Evolutionary conservation across 2,113 vertebrate genomes (phyloP), one percentile per base, ranked within the genome.

Genomic region (Isichthys henryi): DNA sequence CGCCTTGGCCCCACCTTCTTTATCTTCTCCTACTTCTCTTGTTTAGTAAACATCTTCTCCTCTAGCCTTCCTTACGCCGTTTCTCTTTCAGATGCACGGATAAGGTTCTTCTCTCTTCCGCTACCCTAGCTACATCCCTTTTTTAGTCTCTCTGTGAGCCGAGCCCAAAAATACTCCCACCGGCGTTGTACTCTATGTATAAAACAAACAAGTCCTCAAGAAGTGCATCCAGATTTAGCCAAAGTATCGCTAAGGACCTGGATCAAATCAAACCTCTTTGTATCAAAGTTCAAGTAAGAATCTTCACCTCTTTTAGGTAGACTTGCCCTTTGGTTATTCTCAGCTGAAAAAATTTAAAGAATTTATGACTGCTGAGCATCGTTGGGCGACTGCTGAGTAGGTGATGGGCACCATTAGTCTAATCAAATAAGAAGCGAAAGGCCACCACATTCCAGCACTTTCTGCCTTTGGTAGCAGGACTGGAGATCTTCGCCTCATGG

Each of bases 1-100:
- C 13, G 19, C 23, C 39, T 8, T 56, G 0, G 7, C 35, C 21
- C 53, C 86, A 0, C 49, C 27, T 83, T 21, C 53, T 15, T 19
- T 56, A 21, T 56, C 58, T 17, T 49, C 4, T 19, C 3, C 84
- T 50, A 11, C 49, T 8, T 1, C 52, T 49, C 48, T 58, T 88
- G 74, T 89, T 86, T 88, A 82, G 86, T 85, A 48, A 49, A 90
- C 80, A 86, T 62, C 77, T 23, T 74, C 31, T 48, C 39, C 62
- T 49, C 46, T 0, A 43, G 23, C 43, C 84, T 83, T 39, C 84
- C 19, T 15, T 19, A 21, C 31, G 10, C 19, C 10, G 45, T 43
- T 49, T 52, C 27, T 52, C 48, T 17, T 52, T 62, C 87, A 88
- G 87, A 53, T 66, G 23, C 45, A 66, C 50, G 35, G 74, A 90